Evolutionary conservation across 2,888 invertebrate genomes (phyloP).

Genomic region (Sarcophaga carnaria): DNA sequence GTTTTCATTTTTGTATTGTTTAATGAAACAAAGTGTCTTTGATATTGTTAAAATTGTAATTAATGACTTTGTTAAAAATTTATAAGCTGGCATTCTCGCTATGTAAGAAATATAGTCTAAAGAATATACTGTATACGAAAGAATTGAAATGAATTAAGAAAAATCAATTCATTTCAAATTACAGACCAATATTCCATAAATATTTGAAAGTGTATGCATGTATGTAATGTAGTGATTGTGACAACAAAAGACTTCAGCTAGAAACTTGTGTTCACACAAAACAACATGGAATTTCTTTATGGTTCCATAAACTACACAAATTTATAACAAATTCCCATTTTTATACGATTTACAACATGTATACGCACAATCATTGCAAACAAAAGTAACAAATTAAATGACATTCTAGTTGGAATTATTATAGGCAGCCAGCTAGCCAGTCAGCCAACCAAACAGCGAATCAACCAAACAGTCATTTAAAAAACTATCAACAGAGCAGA

Average conservation of each 20-base stretch:
- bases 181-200: conserved; percentile 11
- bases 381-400: conserved; percentile 73
- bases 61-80: background rate
- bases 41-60: conserved; percentile 35
- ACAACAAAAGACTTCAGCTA: conserved; percentile 44
- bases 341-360: conserved; percentile 23
- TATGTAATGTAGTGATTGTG: background rate
- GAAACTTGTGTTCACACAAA: conserved; percentile 26
- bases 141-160: background rate
- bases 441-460: background rate
- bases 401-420: conserved; percentile 60
- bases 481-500: background rate
- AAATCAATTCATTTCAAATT: conserved; percentile 19
- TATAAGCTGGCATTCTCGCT: conserved; percentile 11
- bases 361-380: conserved; percentile 22
- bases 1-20: conserved; percentile 22
- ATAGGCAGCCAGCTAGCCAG: conserved; percentile 38
- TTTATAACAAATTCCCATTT: conserved; percentile 53
- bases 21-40: conserved; percentile 6
- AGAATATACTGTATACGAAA: background rate
- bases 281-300: conserved; percentile 17
- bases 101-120: background rate
- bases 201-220: conserved; percentile 6
- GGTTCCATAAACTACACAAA: conserved; percentile 52
- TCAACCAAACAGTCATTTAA: conserved; percentile 17